A percentile compares a stretch with the other conserved stretches of the same genome.
Conservation (phyloP, 2,888 invertebrate species). For the Drosophila yooni region DNA sequence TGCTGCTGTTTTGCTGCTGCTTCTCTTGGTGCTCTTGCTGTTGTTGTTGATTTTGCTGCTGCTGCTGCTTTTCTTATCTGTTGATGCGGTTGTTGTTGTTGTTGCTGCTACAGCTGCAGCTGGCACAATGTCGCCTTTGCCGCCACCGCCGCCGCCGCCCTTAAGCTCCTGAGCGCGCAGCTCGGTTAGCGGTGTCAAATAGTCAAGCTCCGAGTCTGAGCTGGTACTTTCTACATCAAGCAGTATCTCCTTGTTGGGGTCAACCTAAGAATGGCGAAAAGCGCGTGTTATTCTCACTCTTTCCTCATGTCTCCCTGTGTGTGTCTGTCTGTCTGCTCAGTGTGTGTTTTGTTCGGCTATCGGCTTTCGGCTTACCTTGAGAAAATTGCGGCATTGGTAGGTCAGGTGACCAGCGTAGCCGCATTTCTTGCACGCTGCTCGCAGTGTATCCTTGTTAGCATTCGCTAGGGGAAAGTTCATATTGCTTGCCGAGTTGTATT, state of each 20-base stretch:
- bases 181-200: constrained; percentile 92
- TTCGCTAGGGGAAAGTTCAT: constrained; percentile 84
- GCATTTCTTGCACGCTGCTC: constrained; percentile 97
- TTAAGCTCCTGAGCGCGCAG: constrained; percentile 91
- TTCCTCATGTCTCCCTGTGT: neutral
- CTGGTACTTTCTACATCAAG: constrained; percentile 97
- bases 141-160: constrained; percentile 1
- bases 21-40: constrained; percentile 43
- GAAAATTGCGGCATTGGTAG: constrained; percentile 97
- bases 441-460: constrained; percentile 89
- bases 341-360: constrained; percentile 12
- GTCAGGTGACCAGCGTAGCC: constrained; percentile 98
- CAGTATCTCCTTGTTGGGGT: constrained; percentile 96
- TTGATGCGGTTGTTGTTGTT: constrained; percentile 21
- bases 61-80: constrained; percentile 34
- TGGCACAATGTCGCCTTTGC: constrained; percentile 15
- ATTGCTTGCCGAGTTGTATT: constrained; percentile 21
- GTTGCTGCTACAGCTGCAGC: constrained; percentile 32
- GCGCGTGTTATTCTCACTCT: constrained; percentile 8
- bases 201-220: constrained; percentile 93
- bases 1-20: constrained; percentile 33
- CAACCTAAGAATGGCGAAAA: constrained; percentile 86
- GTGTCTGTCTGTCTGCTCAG: constrained; percentile 3
- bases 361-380: constrained; percentile 88
- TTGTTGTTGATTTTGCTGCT: constrained; percentile 25